Evolutionary conservation across 2,113 vertebrate genomes (phyloP).

Genomic region (Antechinus stuartii): DNA sequence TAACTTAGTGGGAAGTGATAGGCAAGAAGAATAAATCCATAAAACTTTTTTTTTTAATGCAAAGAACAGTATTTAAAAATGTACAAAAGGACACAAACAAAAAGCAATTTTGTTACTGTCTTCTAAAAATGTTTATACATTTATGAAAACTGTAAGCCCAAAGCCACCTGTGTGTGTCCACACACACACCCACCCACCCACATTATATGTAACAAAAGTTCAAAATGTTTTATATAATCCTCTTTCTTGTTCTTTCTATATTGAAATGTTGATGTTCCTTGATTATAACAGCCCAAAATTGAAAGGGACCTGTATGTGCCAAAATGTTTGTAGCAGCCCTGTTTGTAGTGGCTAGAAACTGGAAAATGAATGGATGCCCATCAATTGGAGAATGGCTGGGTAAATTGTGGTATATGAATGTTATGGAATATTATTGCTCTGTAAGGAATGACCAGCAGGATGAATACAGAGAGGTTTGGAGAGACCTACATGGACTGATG

Average conservation of each 20-base stretch:
- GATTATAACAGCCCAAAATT: not conserved
- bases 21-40: not conserved
- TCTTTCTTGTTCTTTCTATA: not conserved
- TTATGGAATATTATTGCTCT: no score
- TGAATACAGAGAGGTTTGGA: no score
- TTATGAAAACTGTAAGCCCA: not conserved
- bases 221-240: not conserved
- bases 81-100: fast-evolving
- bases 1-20: fast-evolving
- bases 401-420: no score
- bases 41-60: not conserved
- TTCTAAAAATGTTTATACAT: not conserved
- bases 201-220: not conserved
- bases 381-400: no score
- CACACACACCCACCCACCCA: not conserved
- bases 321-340: no score
- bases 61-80: fast-evolving
- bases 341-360: no score
- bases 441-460: no score
- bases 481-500: no score
- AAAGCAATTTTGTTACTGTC: not conserved
- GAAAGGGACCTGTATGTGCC: no score
- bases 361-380: no score
- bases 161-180: not conserved
- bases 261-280: not conserved